phyloP scores from a whole-genome alignment of 2,888 invertebrate genomes.

The Callimorpha dominula region DNA sequence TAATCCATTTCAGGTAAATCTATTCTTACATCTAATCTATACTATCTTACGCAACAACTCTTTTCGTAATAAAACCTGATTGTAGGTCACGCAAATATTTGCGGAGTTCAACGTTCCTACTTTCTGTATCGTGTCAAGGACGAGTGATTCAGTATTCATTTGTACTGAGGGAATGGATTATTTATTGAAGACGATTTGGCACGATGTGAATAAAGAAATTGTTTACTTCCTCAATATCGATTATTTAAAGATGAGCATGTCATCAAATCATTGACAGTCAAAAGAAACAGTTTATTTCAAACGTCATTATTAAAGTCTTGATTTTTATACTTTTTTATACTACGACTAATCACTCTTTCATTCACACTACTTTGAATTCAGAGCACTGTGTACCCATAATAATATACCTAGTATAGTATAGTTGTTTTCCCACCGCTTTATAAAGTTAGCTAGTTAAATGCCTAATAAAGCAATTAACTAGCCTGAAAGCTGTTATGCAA shows the following conservation, averaged over 20 bases:
- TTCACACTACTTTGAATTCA: background rate
- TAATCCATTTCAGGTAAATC: background rate
- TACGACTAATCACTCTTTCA: background rate
- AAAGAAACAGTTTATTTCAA: background rate
- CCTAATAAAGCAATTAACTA: no score
- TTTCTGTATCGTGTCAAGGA: slow-evolving; percentile 40
- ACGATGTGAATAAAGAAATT: slow-evolving; percentile 1
- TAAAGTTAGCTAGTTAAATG: no score
- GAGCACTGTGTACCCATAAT: background rate
- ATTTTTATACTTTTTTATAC: background rate
- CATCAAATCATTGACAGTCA: background rate
- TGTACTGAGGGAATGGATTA: slow-evolving; percentile 1
- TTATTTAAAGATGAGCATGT: background rate
- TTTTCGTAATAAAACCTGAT: background rate
- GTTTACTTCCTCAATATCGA: background rate
- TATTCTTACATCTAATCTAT: background rate
- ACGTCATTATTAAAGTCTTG: background rate
- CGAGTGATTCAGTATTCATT: slow-evolving; percentile 7
- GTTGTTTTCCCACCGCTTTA: no score
- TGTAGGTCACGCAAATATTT: slow-evolving; percentile 36
- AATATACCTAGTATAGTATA: no score
- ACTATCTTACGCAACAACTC: background rate
- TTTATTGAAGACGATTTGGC: slow-evolving; percentile 8
- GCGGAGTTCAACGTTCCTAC: slow-evolving; percentile 40
- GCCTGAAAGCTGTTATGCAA: no score